A percentile compares a stretch with the other conserved stretches of the same genome.
phyloP scores from a whole-genome alignment of 2,797 vertebrate genomes.

The Xyrichtys novacula region DNA sequence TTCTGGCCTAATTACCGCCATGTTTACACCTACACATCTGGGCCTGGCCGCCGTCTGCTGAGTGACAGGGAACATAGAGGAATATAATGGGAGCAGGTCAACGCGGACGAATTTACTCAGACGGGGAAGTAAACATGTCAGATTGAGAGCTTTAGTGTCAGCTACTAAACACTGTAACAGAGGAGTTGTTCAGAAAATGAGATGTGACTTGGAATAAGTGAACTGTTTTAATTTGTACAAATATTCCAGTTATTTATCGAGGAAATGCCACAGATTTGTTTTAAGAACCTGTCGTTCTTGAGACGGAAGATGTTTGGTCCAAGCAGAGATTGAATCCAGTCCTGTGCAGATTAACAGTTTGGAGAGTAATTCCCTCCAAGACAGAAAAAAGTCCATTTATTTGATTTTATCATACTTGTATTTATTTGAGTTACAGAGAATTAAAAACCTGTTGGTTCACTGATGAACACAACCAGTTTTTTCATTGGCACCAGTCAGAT shows the following conservation, averaged over 20 bases:
- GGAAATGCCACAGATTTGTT: constrained; percentile 18
- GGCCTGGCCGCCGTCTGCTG: constrained; percentile 40
- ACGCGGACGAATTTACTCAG: constrained; percentile 13
- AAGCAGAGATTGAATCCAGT: background rate
- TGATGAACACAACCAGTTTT: no score
- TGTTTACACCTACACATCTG: constrained; percentile 76
- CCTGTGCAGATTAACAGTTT: background rate
- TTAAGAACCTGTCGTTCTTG: background rate
- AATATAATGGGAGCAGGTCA: constrained; percentile 45
- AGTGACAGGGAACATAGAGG: constrained; percentile 43
- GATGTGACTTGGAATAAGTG: background rate
- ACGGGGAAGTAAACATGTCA: constrained; percentile 18
- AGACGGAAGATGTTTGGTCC: background rate
- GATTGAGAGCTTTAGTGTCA: background rate
- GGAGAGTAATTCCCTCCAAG: no score
- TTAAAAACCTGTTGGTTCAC: no score
- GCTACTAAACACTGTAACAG: background rate
- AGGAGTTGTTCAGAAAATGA: background rate
- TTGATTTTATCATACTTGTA: no score
- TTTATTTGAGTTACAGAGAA: no score
- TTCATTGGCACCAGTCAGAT: no score
- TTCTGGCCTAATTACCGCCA: constrained; percentile 65
- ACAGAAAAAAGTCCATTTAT: no score
- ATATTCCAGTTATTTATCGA: background rate
- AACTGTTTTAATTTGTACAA: background rate